These are phyloP conservation scores for Periparus ater DNA, from an alignment of 2,797 vertebrate species.

Conservation along the genomic window DNA sequence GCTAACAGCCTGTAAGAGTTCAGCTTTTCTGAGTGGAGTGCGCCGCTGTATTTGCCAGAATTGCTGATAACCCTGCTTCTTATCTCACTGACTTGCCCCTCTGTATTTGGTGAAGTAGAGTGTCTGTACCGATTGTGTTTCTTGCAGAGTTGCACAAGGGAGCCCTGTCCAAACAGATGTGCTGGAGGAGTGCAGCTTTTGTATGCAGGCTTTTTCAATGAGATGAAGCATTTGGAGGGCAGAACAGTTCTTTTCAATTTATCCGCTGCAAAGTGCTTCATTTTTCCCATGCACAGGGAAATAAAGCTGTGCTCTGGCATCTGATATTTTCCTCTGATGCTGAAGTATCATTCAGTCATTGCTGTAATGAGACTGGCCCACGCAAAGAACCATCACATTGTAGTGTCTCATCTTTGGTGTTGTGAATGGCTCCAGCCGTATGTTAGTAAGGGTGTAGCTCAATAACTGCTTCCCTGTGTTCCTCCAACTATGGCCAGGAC, in stretches of 20 bases:
- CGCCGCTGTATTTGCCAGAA: not conserved
- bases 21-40: not conserved
- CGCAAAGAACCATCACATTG: rapidly evolving
- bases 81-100: not conserved
- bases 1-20: not conserved
- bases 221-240: not conserved
- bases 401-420: not conserved
- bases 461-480: not conserved
- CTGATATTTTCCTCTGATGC: not conserved
- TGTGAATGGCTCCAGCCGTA: not conserved
- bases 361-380: not conserved
- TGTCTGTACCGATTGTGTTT: not conserved
- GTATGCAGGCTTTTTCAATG: not conserved
- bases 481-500: not conserved
- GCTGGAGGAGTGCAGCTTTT: not conserved
- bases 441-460: not conserved
- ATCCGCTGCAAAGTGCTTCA: not conserved
- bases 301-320: not conserved
- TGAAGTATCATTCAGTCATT: not conserved
- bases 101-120: not conserved
- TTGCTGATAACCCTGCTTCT: not conserved
- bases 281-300: not conserved
- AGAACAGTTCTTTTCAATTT: not conserved
- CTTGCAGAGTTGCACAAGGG: not conserved
- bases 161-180: not conserved